A percentile compares a stretch with the other conserved stretches of the same genome.
These are phyloP conservation scores for Bettongia penicillata DNA, from an alignment of 2,113 vertebrate species.

Conservation along the genomic window DNA sequence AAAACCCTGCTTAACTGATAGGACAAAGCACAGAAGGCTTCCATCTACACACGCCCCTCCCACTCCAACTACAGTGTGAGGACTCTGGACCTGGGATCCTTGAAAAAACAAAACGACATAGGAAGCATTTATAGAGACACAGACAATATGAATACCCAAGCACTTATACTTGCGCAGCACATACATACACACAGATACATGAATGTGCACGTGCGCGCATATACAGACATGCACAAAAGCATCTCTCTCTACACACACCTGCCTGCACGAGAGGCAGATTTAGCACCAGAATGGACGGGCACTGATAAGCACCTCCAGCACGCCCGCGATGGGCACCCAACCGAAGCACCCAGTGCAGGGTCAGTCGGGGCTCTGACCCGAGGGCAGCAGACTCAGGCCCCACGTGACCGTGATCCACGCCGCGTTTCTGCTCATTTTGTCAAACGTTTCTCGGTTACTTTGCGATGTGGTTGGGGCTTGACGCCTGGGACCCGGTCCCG, in stretches of 20 bases:
- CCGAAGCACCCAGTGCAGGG: no score
- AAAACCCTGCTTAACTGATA: not conserved
- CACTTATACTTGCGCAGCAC: not conserved
- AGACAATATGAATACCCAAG: not conserved
- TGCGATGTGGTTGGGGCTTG: no score
- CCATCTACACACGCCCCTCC: not conserved
- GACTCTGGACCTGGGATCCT: not conserved
- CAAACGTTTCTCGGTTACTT: not conserved
- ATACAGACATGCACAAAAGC: not conserved
- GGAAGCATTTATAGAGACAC: not conserved
- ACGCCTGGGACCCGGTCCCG: not conserved
- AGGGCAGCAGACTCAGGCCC: no score
- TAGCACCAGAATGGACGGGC: not conserved
- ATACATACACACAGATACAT: not conserved
- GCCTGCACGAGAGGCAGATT: not conserved
- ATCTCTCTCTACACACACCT: not conserved
- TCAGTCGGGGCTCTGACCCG: no score
- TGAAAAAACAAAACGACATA: not conserved
- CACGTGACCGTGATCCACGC: rapidly evolving
- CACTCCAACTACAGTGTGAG: not conserved
- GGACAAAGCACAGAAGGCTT: not conserved
- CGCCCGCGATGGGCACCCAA: no score
- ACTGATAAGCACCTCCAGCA: no score
- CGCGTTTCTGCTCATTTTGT: no score
- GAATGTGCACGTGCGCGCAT: no score